phyloP scores from a whole-genome alignment of 2,888 invertebrate genomes.

The Stratiomys singularior region DNA sequence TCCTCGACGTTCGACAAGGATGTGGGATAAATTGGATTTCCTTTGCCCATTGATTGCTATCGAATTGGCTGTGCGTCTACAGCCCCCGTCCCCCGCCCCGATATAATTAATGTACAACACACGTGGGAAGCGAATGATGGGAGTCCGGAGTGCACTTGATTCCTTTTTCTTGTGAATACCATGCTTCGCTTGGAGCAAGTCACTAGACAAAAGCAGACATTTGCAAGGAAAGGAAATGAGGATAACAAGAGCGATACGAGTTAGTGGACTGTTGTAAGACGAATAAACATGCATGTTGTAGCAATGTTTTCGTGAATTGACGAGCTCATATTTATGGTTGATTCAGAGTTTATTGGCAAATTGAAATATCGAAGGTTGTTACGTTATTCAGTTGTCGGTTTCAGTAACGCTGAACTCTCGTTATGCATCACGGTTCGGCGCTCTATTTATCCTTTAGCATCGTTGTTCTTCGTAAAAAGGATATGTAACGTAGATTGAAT shows the following conservation, averaged over 20 bases:
- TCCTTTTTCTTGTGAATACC: background rate
- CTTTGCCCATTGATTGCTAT: background rate
- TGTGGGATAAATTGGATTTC: background rate
- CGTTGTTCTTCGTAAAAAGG: too few relatives aligned
- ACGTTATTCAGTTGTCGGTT: too few relatives aligned
- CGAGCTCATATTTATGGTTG: too few relatives aligned
- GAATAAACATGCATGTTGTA: too few relatives aligned
- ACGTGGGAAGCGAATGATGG: background rate
- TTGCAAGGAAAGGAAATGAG: background rate
- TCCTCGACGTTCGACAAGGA: background rate
- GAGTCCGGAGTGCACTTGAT: background rate
- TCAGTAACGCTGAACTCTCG: too few relatives aligned
- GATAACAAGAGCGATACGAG: background rate
- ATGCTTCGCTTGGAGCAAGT: background rate
- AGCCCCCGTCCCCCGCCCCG: too few relatives aligned
- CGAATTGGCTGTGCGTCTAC: background rate
- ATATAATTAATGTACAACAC: constrained; percentile 2
- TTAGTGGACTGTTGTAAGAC: background rate
- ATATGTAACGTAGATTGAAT: too few relatives aligned
- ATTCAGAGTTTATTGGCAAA: too few relatives aligned
- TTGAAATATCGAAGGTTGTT: too few relatives aligned
- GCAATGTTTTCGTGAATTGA: too few relatives aligned
- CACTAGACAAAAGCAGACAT: background rate
- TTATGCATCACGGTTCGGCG: too few relatives aligned
- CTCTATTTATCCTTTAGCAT: too few relatives aligned